Base-by-base conservation (phyloP, 2,113 vertebrate species). In the Spea multiplicata region DNA sequence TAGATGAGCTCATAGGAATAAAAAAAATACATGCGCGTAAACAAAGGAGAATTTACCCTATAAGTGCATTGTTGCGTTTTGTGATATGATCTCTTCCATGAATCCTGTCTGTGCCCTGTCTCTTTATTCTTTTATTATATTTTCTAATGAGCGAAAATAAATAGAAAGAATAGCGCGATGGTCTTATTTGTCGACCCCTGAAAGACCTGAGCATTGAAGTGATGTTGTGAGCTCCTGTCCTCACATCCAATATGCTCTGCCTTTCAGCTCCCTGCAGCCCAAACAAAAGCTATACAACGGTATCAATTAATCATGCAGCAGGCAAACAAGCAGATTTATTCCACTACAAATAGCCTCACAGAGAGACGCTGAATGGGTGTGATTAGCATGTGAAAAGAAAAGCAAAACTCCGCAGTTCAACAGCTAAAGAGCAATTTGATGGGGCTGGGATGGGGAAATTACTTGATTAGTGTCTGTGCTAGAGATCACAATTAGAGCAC, bases 261-360 rank as follows among this genome's bases (percentile, higher is more conserved):
- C 89, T 93, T 93, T 92, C 90, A 92, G 90, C 90, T 91, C 89
- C 85, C 81, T 72, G 80, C 62, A 44, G 85, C 86, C 86, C 90
- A 88, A 89, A 91, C 91, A 91, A 95, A 93, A 89, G 87, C 90
- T 87, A 83, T 81, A 91, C 91, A 91, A 95, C 93, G 94, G 94
- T 95, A 95, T 95, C 94, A 95, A 97, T 97, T 96, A 95, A 96
- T 95, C 93, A 96, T 95, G 94, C 95, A 91, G 91, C 91, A 88
- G 89, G 92, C 92, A 93, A 95, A 96, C 94, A 96, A 94, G 92
- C 90, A 92, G 94, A 95, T 96, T 95, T 94, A 94, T 94, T 93
- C 94, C 91, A 91, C 91, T 93, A 94, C 93, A 95, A 95, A 96
- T 94, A 94, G 93, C 92, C 93, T 94, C 93, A 91, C 90, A 80